Evolutionary conservation across 2,113 vertebrate genomes (phyloP).

Genomic region (Gymnobelideus leadbeateri): DNA sequence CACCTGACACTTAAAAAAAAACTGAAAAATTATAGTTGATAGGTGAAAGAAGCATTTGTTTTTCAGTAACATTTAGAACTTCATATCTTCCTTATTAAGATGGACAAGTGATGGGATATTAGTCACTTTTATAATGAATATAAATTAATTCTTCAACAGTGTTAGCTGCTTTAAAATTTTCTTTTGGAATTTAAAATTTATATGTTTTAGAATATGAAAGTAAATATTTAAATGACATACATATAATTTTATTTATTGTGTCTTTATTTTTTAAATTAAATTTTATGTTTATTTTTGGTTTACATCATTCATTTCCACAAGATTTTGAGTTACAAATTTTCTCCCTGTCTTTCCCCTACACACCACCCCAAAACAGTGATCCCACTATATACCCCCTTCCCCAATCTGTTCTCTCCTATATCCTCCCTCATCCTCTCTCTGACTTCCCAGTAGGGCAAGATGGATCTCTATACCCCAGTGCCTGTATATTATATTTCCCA

Average conservation of each 20-base stretch:
- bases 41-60: neutral
- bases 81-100: neutral
- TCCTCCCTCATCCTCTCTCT: no score
- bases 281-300: no score
- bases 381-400: no score
- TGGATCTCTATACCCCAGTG: no score
- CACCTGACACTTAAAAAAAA: neutral
- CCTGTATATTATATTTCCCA: no score
- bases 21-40: neutral
- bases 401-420: no score
- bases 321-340: no score
- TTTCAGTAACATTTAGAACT: neutral
- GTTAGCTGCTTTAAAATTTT: neutral
- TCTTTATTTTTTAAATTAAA: no score
- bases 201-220: conserved; percentile 8
- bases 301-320: no score
- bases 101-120: neutral
- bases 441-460: no score
- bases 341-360: no score
- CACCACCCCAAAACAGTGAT: no score
- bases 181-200: neutral
- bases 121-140: neutral
- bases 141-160: neutral
- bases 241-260: neutral
- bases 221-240: neutral